Conservation (phyloP, 2,888 invertebrate genomes). For the Ellobium chinense region DNA sequence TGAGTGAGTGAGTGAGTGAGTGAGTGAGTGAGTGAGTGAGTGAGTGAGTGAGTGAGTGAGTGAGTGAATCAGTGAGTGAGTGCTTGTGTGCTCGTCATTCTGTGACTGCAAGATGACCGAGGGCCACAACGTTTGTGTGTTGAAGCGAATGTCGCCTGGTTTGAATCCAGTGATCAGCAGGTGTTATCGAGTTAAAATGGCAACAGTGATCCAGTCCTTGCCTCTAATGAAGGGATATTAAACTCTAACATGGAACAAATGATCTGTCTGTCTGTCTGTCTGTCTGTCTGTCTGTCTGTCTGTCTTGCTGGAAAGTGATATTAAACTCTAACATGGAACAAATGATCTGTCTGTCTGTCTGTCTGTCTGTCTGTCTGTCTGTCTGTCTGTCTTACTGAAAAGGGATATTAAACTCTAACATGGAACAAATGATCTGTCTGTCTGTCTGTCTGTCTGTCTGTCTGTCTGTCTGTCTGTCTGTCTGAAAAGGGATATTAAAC, state of each 20-base stretch:
- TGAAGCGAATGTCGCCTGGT: too few species aligned
- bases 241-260: neutral
- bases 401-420: too few species aligned
- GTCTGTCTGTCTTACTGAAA: neutral
- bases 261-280: neutral
- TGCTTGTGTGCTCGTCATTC: too few species aligned
- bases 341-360: neutral
- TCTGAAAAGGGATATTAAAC: too few species aligned
- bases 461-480: neutral
- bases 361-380: neutral
- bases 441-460: neutral
- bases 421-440: neutral
- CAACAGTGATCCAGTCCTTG: too few species aligned
- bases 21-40: constrained; percentile 22
- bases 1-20: constrained; percentile 32
- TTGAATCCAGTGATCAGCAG: too few species aligned
- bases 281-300: neutral
- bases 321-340: neutral
- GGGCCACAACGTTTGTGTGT: too few species aligned
- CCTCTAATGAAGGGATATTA: too few species aligned
- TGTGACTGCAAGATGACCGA: too few species aligned
- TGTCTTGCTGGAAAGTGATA: neutral
- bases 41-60: constrained; percentile 32
- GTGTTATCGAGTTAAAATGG: too few species aligned
- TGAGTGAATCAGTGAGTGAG: too few species aligned